Evolutionary conservation across 1,140 invertebrate species (phyloP).

Genomic region (Hermetia illucens): DNA sequence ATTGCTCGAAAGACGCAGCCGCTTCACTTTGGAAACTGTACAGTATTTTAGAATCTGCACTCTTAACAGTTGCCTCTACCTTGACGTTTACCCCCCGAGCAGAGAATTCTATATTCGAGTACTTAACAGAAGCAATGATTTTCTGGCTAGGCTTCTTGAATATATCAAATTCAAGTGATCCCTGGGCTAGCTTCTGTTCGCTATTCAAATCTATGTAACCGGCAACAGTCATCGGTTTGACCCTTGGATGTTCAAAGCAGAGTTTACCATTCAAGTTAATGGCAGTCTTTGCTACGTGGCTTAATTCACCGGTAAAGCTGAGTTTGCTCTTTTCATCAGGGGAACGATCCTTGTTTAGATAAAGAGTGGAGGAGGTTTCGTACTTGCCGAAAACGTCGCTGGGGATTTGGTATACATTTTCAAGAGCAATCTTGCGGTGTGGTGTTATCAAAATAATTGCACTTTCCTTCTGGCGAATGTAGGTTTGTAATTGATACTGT

Average conservation of each 20-base stretch:
- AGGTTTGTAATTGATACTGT: slow-evolving; percentile 51
- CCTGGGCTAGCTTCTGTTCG: slow-evolving; percentile 28
- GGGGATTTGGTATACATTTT: slow-evolving; percentile 33
- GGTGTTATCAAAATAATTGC: slow-evolving; percentile 46
- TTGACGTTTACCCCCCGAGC: slow-evolving; percentile 16
- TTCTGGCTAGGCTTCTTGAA: slow-evolving; percentile 47
- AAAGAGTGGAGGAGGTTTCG: slow-evolving; percentile 38
- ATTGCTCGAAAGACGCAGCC: slow-evolving; percentile 10
- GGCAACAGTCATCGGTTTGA: slow-evolving; percentile 39
- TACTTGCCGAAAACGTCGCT: slow-evolving; percentile 23
- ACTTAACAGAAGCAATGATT: slow-evolving; percentile 25
- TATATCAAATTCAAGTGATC: slow-evolving; percentile 41
- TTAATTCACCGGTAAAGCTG: slow-evolving; percentile 32
- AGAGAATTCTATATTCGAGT: background rate
- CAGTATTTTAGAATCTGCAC: slow-evolving; percentile 16
- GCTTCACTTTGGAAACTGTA: slow-evolving; percentile 14
- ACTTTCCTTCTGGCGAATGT: slow-evolving; percentile 40
- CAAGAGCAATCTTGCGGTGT: slow-evolving; percentile 43
- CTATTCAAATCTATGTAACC: slow-evolving; percentile 32
- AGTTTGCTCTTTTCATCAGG: slow-evolving; percentile 46
- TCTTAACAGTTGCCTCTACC: slow-evolving; percentile 11
- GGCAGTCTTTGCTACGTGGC: slow-evolving; percentile 30
- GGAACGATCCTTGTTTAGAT: slow-evolving; percentile 52
- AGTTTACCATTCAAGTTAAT: slow-evolving; percentile 37
- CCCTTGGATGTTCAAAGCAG: slow-evolving; percentile 46